These are phyloP conservation scores for Fabriciana adippe DNA, from an alignment of 2,888 invertebrate species.

Conservation along the genomic window DNA sequence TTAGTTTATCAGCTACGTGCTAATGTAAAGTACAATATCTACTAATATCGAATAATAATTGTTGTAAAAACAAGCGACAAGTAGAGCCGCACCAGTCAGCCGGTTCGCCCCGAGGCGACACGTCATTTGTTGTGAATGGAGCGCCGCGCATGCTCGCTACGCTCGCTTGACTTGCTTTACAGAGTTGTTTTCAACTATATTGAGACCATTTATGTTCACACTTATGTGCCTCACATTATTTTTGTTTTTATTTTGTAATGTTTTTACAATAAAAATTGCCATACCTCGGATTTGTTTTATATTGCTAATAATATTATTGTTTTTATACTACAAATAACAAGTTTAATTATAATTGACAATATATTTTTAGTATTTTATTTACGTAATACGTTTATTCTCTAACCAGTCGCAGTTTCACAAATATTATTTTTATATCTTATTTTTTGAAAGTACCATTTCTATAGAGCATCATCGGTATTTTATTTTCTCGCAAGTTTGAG, in stretches of 20 bases:
- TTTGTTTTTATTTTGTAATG: conserved; percentile 1
- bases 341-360: too few species aligned
- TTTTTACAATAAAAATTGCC: too few species aligned
- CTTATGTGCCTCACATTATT: not conserved
- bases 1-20: not conserved
- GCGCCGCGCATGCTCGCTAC: conserved; percentile 56
- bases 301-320: too few species aligned
- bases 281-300: too few species aligned
- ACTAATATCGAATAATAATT: not conserved
- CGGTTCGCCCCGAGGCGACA: conserved; percentile 46
- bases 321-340: too few species aligned
- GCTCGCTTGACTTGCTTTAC: conserved; percentile 45
- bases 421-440: too few species aligned
- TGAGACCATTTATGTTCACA: conserved; percentile 36
- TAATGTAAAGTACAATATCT: not conserved
- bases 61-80: conserved; percentile 34
- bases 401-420: too few species aligned
- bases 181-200: conserved; percentile 48
- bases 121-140: conserved; percentile 58
- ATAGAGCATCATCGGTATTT: too few species aligned
- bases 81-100: conserved; percentile 42
- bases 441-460: too few species aligned
- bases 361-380: too few species aligned
- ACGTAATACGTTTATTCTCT: too few species aligned
- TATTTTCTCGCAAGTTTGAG: too few species aligned